Conservation (phyloP, 1,140 invertebrate genomes). For the Pseudobourletiella spinata region DNA sequence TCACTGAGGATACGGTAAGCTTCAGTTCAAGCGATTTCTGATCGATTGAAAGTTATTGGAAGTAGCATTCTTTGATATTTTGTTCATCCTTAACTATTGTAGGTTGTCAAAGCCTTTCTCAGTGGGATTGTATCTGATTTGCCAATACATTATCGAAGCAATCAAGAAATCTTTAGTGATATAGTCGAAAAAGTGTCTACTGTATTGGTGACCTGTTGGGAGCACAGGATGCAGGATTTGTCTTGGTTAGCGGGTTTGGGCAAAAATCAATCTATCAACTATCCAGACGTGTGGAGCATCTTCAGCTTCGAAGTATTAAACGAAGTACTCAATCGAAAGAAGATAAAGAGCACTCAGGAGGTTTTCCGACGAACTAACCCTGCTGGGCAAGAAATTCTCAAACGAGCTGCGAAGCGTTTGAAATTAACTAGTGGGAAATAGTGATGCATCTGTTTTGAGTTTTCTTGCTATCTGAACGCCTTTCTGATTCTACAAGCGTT, state of each 20-base stretch:
- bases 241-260: neutral
- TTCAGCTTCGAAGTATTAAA: neutral
- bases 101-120: neutral
- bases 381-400: neutral
- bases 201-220: neutral
- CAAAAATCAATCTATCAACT: neutral
- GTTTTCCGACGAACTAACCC: neutral
- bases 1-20: neutral
- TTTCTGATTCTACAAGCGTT: no score
- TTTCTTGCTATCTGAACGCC: no score
- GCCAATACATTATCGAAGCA: neutral
- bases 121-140: neutral
- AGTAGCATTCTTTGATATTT: no score
- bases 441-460: no score
- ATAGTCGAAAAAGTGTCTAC: neutral
- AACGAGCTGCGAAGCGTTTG: no score
- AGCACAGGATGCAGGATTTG: neutral
- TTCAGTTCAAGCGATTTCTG: no score
- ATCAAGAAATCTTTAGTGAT: neutral
- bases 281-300: neutral
- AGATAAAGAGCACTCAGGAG: neutral
- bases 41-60: no score
- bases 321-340: neutral
- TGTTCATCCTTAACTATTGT: no score
- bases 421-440: no score